phyloP scores from a whole-genome alignment of 1,140 invertebrate genomes.

The Battus philenor region DNA sequence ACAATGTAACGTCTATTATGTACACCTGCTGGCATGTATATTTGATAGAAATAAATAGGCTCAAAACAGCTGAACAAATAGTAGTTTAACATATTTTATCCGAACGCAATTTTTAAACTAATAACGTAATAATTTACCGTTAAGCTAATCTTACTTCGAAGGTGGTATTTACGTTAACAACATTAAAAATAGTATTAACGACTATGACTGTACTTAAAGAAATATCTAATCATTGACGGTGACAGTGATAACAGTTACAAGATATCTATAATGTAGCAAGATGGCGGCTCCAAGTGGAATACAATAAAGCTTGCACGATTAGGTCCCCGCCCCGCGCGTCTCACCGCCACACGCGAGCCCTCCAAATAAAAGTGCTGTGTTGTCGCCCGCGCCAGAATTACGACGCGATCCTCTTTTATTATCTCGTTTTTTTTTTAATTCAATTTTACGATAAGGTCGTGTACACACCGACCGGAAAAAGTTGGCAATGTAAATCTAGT shows the following conservation, averaged over 20 bases:
- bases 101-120: too few species aligned
- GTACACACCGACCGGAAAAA: conserved; percentile 30
- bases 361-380: conserved; percentile 70
- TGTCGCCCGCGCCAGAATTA: conserved; percentile 72
- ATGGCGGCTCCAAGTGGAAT: conserved; percentile 31
- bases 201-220: background rate
- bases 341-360: conserved; percentile 56
- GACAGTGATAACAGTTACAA: conserved; percentile 7
- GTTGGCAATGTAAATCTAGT: too few species aligned
- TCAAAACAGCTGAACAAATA: too few species aligned
- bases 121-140: background rate
- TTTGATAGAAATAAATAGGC: too few species aligned
- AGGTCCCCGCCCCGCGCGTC: conserved; percentile 30
- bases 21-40: too few species aligned
- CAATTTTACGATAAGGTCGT: conserved; percentile 65
- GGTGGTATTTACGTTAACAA: conserved; percentile 5
- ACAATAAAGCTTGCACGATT: conserved; percentile 55
- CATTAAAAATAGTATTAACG: conserved; percentile 1
- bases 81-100: too few species aligned
- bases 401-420: conserved; percentile 67
- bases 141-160: conserved; percentile 5
- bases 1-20: too few species aligned
- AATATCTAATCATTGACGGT: conserved; percentile 15
- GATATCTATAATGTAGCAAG: conserved; percentile 15
- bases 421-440: conserved; percentile 72